Percentiles rank a stretch among this genome's conserved stretches.
Evolutionary conservation across 2,113 vertebrate genomes (phyloP).

Genomic region (Alaudala cheleensis): DNA sequence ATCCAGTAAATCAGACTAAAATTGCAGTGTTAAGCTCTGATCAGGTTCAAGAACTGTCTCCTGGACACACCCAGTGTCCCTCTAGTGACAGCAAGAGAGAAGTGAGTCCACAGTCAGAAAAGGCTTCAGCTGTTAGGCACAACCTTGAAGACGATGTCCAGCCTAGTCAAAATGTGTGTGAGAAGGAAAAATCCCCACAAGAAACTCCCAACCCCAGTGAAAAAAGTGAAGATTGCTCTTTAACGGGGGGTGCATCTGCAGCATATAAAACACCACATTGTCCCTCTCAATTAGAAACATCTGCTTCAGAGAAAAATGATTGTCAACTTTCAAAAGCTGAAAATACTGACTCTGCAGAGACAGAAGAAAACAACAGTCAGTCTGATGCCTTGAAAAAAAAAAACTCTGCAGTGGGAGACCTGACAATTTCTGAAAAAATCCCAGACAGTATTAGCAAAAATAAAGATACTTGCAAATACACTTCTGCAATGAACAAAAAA

Average conservation of each 20-base stretch:
- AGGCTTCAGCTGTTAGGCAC: neutral
- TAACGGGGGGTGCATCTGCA: neutral
- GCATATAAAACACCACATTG: neutral
- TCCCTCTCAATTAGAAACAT: neutral
- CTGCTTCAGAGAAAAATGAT: neutral
- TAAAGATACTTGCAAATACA: neutral
- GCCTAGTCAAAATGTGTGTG: neutral
- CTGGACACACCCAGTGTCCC: neutral
- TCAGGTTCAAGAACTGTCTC: constrained; percentile 53
- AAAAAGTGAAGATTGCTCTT: constrained; percentile 10
- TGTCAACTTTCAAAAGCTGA: neutral
- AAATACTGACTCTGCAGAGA: neutral
- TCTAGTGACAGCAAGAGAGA: neutral
- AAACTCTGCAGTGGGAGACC: neutral
- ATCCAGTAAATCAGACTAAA: constrained; percentile 38
- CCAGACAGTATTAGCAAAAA: neutral
- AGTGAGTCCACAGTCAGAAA: neutral
- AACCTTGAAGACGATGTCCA: neutral
- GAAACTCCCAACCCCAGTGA: neutral
- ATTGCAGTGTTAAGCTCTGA: constrained; percentile 44
- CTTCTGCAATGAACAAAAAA: neutral
- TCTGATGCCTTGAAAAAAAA: neutral
- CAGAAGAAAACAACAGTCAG: neutral
- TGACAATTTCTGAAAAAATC: neutral
- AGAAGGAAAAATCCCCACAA: neutral